A percentile compares a stretch with the other conserved stretches of the same genome.
These are phyloP conservation scores for Venustoraphidia nigricollis DNA, from an alignment of 2,888 invertebrate species.

Conservation along the genomic window DNA sequence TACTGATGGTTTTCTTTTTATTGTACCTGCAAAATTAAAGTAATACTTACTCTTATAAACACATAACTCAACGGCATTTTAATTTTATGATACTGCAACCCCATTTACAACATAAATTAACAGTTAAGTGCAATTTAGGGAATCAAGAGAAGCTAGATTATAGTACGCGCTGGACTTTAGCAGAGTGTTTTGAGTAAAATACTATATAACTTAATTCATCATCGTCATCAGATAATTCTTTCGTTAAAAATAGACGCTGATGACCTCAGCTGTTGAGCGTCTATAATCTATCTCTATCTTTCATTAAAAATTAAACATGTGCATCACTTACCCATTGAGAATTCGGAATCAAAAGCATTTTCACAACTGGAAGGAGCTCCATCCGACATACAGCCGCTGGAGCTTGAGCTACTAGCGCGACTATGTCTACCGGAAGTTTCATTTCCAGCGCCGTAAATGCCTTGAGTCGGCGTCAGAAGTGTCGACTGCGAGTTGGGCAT, in stretches of 20 bases:
- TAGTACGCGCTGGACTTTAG: no score
- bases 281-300: no score
- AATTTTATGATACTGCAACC: neutral
- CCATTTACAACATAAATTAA: neutral
- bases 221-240: no score
- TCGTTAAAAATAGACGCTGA: neutral
- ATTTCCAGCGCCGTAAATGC: constrained; percentile 26
- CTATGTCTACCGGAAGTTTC: constrained; percentile 43
- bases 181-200: no score
- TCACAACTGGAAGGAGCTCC: constrained; percentile 58
- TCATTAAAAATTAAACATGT: neutral
- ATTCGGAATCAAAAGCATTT: constrained; percentile 57
- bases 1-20: constrained; percentile 85
- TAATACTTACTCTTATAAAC: neutral
- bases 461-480: constrained; percentile 27
- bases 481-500: constrained; percentile 29
- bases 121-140: no score
- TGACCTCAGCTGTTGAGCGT: no score
- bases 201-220: no score
- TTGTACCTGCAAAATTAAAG: constrained; percentile 42
- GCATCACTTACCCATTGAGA: constrained; percentile 44
- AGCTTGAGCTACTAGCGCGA: constrained; percentile 69
- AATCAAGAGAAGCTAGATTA: no score
- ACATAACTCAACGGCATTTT: neutral
- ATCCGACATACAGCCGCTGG: constrained; percentile 73